Evolutionary conservation across 1,140 invertebrate genomes (phyloP).

Genomic region (Eurosta solidaginis): DNA sequence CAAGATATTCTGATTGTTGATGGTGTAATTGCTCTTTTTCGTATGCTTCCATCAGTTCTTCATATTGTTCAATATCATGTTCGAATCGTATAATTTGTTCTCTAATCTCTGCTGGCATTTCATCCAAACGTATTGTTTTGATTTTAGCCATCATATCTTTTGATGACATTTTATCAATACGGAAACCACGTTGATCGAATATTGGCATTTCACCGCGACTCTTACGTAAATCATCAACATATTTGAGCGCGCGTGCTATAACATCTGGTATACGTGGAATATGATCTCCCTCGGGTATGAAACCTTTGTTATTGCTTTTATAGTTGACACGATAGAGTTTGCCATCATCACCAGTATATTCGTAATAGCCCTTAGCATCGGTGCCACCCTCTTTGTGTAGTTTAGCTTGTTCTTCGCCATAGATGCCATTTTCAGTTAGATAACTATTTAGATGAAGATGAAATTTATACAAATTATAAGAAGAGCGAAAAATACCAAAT

Average conservation of each 20-base stretch:
- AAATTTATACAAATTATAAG: neutral
- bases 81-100: slow-evolving; percentile 48
- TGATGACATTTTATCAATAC: slow-evolving; percentile 51
- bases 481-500: too few species aligned
- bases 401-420: slow-evolving; percentile 70
- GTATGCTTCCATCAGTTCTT: neutral
- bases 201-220: slow-evolving; percentile 45
- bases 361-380: slow-evolving; percentile 67
- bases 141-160: slow-evolving; percentile 52
- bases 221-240: slow-evolving; percentile 59
- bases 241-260: slow-evolving; percentile 67
- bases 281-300: slow-evolving; percentile 65
- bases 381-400: slow-evolving; percentile 68
- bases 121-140: slow-evolving; percentile 43
- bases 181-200: slow-evolving; percentile 56
- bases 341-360: slow-evolving; percentile 65
- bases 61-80: slow-evolving; percentile 44
- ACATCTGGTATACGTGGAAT: slow-evolving; percentile 71
- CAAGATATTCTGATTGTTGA: too few species aligned
- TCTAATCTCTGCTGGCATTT: slow-evolving; percentile 46
- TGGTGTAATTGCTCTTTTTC: neutral
- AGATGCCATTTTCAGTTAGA: slow-evolving; percentile 79
- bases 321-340: slow-evolving; percentile 66
- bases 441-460: slow-evolving; percentile 61
- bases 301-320: slow-evolving; percentile 70